phyloP scores from a whole-genome alignment of 1,140 invertebrate species.

The Papilio xuthus region DNA sequence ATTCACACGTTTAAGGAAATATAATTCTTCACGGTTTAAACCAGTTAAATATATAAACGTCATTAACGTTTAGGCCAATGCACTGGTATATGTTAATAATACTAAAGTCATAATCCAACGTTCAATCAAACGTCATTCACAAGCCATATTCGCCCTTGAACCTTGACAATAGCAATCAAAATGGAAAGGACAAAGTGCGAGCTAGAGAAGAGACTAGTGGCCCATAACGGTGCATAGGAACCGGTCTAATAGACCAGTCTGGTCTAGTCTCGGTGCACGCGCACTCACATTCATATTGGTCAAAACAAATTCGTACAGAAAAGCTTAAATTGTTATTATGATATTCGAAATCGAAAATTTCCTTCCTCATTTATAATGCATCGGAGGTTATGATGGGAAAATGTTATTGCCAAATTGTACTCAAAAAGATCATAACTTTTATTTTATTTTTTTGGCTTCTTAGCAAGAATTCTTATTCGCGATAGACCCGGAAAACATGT shows the following conservation, averaged over 20 bases:
- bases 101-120: not conserved
- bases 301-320: slow-evolving; percentile 18
- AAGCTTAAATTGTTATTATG: slow-evolving; percentile 3
- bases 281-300: not conserved
- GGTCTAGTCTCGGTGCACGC: not conserved
- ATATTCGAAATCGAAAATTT: not conserved
- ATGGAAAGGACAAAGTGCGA: slow-evolving; percentile 9
- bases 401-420: not conserved
- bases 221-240: slow-evolving; percentile 23
- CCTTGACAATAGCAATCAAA: slow-evolving; percentile 27
- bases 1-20: not conserved
- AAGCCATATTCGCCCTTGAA: slow-evolving; percentile 16
- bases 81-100: not conserved
- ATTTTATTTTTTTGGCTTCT: too few relatives aligned
- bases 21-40: not conserved
- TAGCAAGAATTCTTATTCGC: too few relatives aligned
- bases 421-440: too few relatives aligned
- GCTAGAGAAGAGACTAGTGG: slow-evolving; percentile 20
- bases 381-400: not conserved
- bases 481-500: too few relatives aligned
- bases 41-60: not conserved
- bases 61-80: not conserved
- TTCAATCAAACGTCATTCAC: not conserved
- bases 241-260: slow-evolving; percentile 33
- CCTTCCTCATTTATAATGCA: not conserved